Evolutionary conservation across 2,888 invertebrate genomes (phyloP), one percentile per base, ranked within the genome.

Genomic region (Acronicta alni): DNA sequence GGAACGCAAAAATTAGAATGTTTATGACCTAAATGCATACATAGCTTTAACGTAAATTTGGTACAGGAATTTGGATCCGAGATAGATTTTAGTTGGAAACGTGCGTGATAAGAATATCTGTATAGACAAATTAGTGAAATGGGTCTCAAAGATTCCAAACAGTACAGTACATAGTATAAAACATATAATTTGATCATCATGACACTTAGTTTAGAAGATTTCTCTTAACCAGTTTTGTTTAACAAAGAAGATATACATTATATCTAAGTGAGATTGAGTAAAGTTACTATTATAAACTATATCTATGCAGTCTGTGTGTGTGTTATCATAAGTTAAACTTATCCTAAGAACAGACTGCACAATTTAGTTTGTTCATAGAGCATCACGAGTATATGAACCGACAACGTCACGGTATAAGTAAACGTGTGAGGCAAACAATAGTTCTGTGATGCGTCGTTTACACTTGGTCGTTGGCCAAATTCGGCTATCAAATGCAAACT

Each of bases 191-290:
- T n/a, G n/a, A n/a, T n/a, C n/a, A n/a, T n/a, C n/a, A n/a, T n/a
- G n/a, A n/a, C 73, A 69, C 63, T 81, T 77, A 77, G 77, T 81
- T 81, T 78, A 79, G 72, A 83, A 80, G 71, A 75, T 58, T 67
- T 56, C 58, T 65, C 45, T 70, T 72, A 76, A 79, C 82, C 77
- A 79, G 63, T 74, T 67, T 69, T 46, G 32, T 66, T 67, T 70
- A 68, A 77, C 58, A 77, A 77, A 66, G 62, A 75, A 72, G 54
- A 72, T 62, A 58, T 53, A n/a, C n/a, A n/a, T n/a, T n/a, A 62
- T 80, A 58, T 45, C 66, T 60, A 69, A 17, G 51, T 74, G 65
- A 78, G 69, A 74, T 61, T 62, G 68, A 78, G 69, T 76, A 54
- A 67, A 60, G 42, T 55, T 59, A 60, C 52, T 41, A 77, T 53